Base-by-base conservation (phyloP, 2,888 invertebrate species). In the Pterobdella sp. region DNA sequence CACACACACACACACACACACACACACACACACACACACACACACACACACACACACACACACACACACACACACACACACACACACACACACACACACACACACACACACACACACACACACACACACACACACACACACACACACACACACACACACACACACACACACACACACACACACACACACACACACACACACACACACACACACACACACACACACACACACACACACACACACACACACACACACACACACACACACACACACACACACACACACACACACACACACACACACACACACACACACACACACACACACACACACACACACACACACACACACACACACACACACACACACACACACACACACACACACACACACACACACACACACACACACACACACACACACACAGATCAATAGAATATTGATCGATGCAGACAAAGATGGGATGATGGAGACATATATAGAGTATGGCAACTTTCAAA, bases 331-430 rank as follows among this genome's bases (percentile, higher is more conserved):
- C 68, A 36, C 29, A 67, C 37, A 36, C 29, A 36, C 37, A 67
- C 32, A 67, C 29, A 67, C 42, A 36, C 29, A 67, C 32, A n/a
- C 26, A 35, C 35, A 36, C 35, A 36, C 42, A 32, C 42, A 67
- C 36, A 67, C n/a, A 69, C 52, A 69, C 22, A 69, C 3, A 32
- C 1, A 26, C 32, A 3, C 52, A 52, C 52, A 69, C 52, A 69
- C 34, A 69, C 69, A 69, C 42, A 69, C 69, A 69, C 66, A 65
- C 31, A 64, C 29, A 42, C 72, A 37, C 35, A 64, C 66, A 65
- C 65, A 65, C 63, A 63, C 29, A 36, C 72, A 65, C n/a, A 64
- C 66, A 66, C 60, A 49, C 73, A 64, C 35, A 34, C 74, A 10
- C 42, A n/a, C 35, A 68, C 49, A 68, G 26, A 14, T 1, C 10